phyloP scores from a whole-genome alignment of 2,113 vertebrate species.

The Trogon surrucura region DNA sequence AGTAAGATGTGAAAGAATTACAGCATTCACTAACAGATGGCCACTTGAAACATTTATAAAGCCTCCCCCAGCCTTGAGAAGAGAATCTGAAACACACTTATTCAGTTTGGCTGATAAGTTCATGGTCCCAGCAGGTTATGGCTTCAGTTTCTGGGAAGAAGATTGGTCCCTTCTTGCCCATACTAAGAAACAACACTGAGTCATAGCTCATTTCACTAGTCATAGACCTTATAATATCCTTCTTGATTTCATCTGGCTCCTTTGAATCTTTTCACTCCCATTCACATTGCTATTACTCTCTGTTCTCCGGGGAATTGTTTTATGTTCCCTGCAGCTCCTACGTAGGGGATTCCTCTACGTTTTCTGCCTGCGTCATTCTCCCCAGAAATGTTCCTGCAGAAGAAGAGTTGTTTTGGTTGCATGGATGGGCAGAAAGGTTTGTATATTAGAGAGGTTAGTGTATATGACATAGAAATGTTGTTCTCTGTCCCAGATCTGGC shows the following conservation, averaged over 20 bases:
- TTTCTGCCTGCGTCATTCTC: background rate
- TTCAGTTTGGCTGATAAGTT: background rate
- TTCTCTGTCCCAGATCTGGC: background rate
- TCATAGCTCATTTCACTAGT: background rate
- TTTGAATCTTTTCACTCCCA: background rate
- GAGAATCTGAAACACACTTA: background rate
- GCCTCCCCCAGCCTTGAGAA: background rate
- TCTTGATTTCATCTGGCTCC: background rate
- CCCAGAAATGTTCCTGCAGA: background rate
- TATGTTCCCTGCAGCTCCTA: background rate
- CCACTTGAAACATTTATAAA: background rate
- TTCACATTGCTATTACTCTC: background rate
- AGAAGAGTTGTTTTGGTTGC: background rate
- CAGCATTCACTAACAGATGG: background rate
- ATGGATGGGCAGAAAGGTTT: background rate
- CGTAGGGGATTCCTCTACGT: rapidly evolving
- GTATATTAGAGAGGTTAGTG: background rate
- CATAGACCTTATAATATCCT: background rate
- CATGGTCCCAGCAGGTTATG: background rate
- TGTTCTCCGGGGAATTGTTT: background rate
- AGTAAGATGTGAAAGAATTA: background rate
- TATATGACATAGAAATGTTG: background rate
- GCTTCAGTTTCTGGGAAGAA: background rate
- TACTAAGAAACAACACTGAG: background rate
- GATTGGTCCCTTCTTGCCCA: background rate